Percentiles rank a stretch among this genome's conserved stretches.
Conservation (phyloP, 2,113 vertebrate genomes). For the Embiotoca jacksoni region DNA sequence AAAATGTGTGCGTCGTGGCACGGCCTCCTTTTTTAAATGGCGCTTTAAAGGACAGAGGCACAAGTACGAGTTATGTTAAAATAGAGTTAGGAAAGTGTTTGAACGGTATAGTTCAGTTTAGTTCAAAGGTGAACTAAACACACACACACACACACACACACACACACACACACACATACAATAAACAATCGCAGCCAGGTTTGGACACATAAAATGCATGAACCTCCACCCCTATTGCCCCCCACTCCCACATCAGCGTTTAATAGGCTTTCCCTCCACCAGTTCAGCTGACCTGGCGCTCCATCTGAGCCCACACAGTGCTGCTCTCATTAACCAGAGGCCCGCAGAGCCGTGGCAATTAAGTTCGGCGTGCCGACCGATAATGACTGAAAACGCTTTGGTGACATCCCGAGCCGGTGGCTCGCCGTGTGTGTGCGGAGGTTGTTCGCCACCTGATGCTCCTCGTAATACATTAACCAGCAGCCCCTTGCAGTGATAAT, state of each 20-base stretch:
- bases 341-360: conserved; percentile 59
- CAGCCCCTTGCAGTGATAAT: conserved; percentile 27
- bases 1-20: conserved; percentile 5
- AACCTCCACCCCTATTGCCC: background rate
- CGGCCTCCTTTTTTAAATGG: too few relatives aligned
- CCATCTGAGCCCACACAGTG: conserved; percentile 27
- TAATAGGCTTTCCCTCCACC: conserved; percentile 23
- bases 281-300: conserved; percentile 33
- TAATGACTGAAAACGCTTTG: conserved; percentile 44
- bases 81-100: too few relatives aligned
- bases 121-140: too few relatives aligned
- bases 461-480: conserved; percentile 21
- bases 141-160: too few relatives aligned
- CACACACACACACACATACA: background rate
- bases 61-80: too few relatives aligned
- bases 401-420: conserved; percentile 21
- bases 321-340: conserved; percentile 54
- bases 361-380: conserved; percentile 33
- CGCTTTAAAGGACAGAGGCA: too few relatives aligned
- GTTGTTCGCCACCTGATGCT: background rate
- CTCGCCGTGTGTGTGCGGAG: background rate
- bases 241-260: conserved; percentile 1
- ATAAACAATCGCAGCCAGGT: background rate
- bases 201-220: conserved; percentile 29
- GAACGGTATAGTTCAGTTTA: too few relatives aligned